These are phyloP conservation scores for Megamerina dolium DNA, from an alignment of 2,888 invertebrate species.

Conservation along the genomic window DNA sequence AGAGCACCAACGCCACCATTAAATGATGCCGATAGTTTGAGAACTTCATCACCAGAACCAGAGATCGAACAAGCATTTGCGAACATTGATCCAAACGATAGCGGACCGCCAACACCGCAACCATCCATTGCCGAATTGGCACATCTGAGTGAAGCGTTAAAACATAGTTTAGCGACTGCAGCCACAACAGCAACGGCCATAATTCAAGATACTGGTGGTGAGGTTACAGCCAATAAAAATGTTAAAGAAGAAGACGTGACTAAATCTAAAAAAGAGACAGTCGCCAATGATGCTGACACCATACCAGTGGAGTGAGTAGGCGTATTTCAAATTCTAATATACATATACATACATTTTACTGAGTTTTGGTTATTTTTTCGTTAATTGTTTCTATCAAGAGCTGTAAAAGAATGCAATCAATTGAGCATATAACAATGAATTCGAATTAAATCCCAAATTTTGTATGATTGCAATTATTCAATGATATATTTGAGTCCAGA, in stretches of 20 bases:
- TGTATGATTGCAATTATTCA: too few relatives aligned
- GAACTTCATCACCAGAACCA: conserved; percentile 46
- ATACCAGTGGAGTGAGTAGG: conserved; percentile 21
- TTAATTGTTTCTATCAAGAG: too few relatives aligned
- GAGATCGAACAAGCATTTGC: conserved; percentile 45
- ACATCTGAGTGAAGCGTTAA: conserved; percentile 21
- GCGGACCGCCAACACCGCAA: conserved; percentile 42
- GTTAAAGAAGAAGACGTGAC: background rate
- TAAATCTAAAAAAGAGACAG: background rate
- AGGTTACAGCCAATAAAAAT: background rate
- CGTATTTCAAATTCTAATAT: background rate
- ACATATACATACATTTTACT: background rate
- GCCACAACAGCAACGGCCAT: conserved; percentile 4
- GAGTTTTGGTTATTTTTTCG: too few relatives aligned
- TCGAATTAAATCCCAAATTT: too few relatives aligned
- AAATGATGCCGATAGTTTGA: conserved; percentile 42
- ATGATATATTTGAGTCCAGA: too few relatives aligned
- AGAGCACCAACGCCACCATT: conserved; percentile 29
- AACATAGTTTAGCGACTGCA: conserved; percentile 8
- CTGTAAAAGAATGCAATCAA: too few relatives aligned
- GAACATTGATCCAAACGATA: conserved; percentile 32
- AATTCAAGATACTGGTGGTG: conserved; percentile 1
- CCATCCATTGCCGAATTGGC: conserved; percentile 42
- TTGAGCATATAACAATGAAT: too few relatives aligned
- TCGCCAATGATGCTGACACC: background rate